Evolutionary conservation across 2,113 vertebrate species (phyloP), one percentile per base, ranked within the genome.

Genomic region (Oostethus manadensis): DNA sequence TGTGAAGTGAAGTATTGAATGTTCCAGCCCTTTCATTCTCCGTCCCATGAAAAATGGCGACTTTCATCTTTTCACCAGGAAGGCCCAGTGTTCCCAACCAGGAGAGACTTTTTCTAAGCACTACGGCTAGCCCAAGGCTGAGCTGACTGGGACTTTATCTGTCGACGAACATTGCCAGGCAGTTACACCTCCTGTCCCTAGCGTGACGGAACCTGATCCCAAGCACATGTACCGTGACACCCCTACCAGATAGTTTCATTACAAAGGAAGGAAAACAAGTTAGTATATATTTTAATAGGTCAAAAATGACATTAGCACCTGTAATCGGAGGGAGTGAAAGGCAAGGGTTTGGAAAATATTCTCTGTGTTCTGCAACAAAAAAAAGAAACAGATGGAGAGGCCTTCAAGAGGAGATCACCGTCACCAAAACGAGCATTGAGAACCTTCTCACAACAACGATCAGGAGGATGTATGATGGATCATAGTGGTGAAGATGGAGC

Each of bases 281-380:
- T 95, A 91, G 89, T 89, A 92, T 46, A 93, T 13, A 42, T 42
- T 95, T 94, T 89, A 96, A 98, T 90, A 55, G 35, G 95, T 92
- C 95, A 91, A 97, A 97, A 98, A 98, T 94, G 93, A 94, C 92
- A 93, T 96, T 97, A 97, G 96, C 96, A 98, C 96, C 96, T 98
- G 96, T 98, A 95, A 98, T 98, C 94, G 96, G 96, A 95, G 96
- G 96, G 94, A 98, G 96, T 95, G 96, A 98, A 96, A 98, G 95
- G 96, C 96, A 98, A 98, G 96, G 96, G 92, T 98, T 98, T 98
- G 97, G 96, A 95, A 98, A 98, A 98, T 97, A 98, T 95, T 98
- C 96, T 94, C 94, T 98, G 95, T 98, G 96, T 94, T 98, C 96
- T 98, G 96, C 95, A 60, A 96, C 95, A 22, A 96, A 98, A 86